Evolutionary conservation across 1,140 invertebrate species (phyloP), one percentile per base, ranked within the genome.

Genomic region (Acyrthosiphon pisum): DNA sequence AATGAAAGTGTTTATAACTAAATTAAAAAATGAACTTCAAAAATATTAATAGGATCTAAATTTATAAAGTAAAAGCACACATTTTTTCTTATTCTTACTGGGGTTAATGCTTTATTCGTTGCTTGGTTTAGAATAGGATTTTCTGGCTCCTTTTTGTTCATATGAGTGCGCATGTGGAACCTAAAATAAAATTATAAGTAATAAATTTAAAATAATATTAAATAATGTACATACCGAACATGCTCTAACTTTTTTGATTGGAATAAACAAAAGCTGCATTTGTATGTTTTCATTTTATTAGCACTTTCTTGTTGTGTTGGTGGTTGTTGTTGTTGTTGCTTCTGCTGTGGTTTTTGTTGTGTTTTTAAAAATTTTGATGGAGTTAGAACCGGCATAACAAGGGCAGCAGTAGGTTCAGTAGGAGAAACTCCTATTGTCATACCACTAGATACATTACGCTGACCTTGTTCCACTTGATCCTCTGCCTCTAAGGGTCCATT

Each of bases 191-290:
- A 56, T 23, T 18, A 60, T 37, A 56, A 50, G 11, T 35, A 56
- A 35, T 3, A 88, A 26, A 37, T 44, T 44, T 35, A 91, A 26
- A 41, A 41, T 6, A 41, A n/a, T 18, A 26, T 41, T 30, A 90
- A 88, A 48, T 20, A 88, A n/a, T 48, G 7, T 44, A 53, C 91
- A 37, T 48, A 93, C 91, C 90, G 86, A 87, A 94, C 93, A 41
- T 91, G 93, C 23, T 86, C 93, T 35, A 94, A 53, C 46, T 94
- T 93, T 92, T 94, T 94, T 1, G 94, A 94, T 84, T 94, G 94
- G 20, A 93, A 94, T 18, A 88, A 56, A 81, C 93, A 94, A 56
- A 94, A 94, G 7, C 94, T 93, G 46, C 94, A 94, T 37, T 94
- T 94, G 56, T 94, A 94, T 23, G 94, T 93, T 89, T 94, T 94